These are phyloP conservation scores for Melieria omissa DNA, from an alignment of 2,888 invertebrate genomes.

Conservation along the genomic window DNA sequence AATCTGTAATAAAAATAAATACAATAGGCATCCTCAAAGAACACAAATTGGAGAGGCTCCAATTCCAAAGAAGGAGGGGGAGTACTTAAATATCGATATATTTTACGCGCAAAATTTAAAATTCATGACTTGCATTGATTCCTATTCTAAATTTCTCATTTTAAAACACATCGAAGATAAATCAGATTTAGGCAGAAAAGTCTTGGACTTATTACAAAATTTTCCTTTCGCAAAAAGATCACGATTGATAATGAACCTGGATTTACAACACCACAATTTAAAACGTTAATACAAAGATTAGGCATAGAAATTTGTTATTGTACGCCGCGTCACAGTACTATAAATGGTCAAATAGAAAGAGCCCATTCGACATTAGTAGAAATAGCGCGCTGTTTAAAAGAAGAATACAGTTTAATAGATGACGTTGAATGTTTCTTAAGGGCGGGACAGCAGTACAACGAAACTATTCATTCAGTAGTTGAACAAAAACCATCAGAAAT, in stretches of 20 bases:
- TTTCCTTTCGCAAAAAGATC: background rate
- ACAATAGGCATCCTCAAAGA: too few species aligned
- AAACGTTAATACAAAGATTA: too few species aligned
- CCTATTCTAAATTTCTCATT: slow-evolving; percentile 3
- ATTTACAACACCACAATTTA: too few species aligned
- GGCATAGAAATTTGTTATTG: too few species aligned
- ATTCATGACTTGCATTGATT: slow-evolving; percentile 8
- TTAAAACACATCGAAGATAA: slow-evolving; percentile 9
- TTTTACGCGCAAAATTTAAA: background rate
- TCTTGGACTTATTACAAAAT: slow-evolving; percentile 5
- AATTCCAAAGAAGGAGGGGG: too few species aligned
- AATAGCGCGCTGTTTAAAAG: background rate
- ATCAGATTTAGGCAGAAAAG: slow-evolving; percentile 5
- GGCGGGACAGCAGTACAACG: slow-evolving; percentile 30
- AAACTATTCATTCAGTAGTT: slow-evolving; percentile 32
- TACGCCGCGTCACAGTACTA: background rate
- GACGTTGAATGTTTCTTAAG: slow-evolving; percentile 26
- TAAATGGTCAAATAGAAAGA: background rate
- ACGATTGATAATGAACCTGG: too few species aligned
- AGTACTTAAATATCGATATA: background rate
- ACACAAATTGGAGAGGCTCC: too few species aligned
- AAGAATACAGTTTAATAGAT: slow-evolving; percentile 20
- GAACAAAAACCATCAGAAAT: slow-evolving; percentile 24
- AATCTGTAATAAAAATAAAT: too few species aligned
- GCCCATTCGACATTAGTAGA: background rate